phyloP scores from a whole-genome alignment of 30 jellyfish, hydroid and myxozoan species.

The Hydractinia echinata region DNA sequence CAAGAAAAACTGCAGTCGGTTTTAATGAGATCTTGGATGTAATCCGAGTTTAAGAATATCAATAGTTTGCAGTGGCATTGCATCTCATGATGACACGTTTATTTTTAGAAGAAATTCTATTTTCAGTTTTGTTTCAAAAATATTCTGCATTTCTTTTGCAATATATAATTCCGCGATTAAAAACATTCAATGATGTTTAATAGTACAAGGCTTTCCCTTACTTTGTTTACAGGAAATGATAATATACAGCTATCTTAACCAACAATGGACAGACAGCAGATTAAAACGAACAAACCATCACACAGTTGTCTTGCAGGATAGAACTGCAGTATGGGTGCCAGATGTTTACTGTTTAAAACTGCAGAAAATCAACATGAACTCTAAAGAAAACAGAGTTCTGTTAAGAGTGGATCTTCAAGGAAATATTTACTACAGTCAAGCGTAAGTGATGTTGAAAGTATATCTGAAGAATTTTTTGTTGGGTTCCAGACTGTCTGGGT shows the following conservation, averaged over 20 bases:
- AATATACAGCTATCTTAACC: conserved; percentile 7
- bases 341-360: conserved; percentile 4
- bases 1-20: no score
- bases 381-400: background rate
- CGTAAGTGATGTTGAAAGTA: background rate
- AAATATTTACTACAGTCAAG: background rate
- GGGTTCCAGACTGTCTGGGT: no score
- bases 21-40: no score
- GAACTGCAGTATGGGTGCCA: conserved; percentile 7
- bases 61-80: no score
- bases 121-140: no score
- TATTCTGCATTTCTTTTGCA: no score
- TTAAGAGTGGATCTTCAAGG: background rate
- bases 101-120: no score
- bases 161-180: no score
- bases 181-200: no score
- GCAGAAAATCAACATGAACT: background rate
- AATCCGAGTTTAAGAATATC: no score
- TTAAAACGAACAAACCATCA: conserved; percentile 5
- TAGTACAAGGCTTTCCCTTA: background rate
- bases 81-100: no score
- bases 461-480: no score
- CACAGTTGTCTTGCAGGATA: conserved; percentile 8
- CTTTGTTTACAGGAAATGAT: background rate
- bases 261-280: background rate